Evolutionary conservation across 2,113 vertebrate species (phyloP).

Genomic region (Oryzias celebensis): DNA sequence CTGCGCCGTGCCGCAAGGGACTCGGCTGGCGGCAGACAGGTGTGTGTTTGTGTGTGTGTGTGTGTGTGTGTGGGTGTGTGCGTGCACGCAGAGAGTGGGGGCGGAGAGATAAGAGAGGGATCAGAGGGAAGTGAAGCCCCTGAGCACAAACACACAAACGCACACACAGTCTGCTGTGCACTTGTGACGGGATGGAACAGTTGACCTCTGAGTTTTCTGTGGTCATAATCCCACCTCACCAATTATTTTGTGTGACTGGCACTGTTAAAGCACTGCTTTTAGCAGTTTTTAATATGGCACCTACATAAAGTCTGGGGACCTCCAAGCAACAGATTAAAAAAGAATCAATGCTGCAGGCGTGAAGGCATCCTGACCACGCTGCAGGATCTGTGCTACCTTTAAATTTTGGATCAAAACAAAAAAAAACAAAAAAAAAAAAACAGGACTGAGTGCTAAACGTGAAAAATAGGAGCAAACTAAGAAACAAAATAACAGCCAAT

Average conservation of each 20-base stretch:
- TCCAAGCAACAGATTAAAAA: constrained; percentile 10
- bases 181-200: constrained; percentile 40
- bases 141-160: neutral
- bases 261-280: constrained; percentile 35
- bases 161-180: constrained; percentile 28
- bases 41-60: constrained; percentile 50
- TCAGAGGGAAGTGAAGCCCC: constrained; percentile 61
- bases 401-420: neutral
- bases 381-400: constrained; percentile 7
- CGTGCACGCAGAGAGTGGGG: neutral
- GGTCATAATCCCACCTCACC: constrained; percentile 45
- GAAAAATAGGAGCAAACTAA: neutral
- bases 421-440: too few species aligned
- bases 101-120: constrained; percentile 69
- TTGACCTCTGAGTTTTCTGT: constrained; percentile 61
- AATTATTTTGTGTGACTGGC: constrained; percentile 51
- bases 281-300: constrained; percentile 34
- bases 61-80: constrained; percentile 32
- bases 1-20: constrained; percentile 78
- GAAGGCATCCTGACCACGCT: neutral
- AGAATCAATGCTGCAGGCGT: constrained; percentile 20
- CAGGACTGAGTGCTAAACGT: too few species aligned
- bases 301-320: constrained; percentile 27
- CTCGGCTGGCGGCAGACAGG: constrained; percentile 76
- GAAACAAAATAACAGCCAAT: neutral